Conservation (phyloP, 2,113 vertebrate genomes). For the Syrrhaptes paradoxus region DNA sequence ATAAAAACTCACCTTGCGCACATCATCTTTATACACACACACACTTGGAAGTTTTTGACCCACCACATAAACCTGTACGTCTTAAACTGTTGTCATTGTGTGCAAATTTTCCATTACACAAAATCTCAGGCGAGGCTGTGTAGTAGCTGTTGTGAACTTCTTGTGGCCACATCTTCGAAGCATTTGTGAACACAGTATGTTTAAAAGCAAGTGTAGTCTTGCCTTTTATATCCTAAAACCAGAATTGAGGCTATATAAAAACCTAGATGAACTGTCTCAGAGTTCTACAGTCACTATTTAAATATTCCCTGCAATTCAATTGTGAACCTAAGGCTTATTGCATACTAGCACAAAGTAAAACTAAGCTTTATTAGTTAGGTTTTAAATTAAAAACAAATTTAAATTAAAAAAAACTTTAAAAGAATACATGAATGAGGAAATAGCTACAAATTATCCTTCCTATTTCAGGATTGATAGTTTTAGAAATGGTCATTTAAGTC, state of each 20-base stretch:
- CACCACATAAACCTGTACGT: not conserved
- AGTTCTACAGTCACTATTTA: not conserved
- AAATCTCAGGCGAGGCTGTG: fast-evolving
- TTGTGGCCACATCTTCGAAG: not conserved
- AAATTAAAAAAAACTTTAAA: too few species aligned
- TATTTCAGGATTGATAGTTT: not conserved
- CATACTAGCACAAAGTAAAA: not conserved
- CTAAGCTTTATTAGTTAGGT: not conserved
- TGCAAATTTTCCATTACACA: not conserved
- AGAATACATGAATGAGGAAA: not conserved
- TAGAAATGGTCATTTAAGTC: not conserved
- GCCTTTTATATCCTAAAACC: not conserved
- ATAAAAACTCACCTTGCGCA: not conserved
- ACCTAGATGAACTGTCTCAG: not conserved
- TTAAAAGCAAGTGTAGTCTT: not conserved
- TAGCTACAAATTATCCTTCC: not conserved
- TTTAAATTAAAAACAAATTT: not conserved
- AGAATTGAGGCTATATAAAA: not conserved
- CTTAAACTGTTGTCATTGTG: not conserved
- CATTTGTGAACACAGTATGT: not conserved
- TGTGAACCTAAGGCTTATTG: not conserved
- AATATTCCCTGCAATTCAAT: not conserved
- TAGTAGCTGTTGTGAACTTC: not conserved
- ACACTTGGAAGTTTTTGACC: not conserved
- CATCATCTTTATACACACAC: not conserved